These are phyloP conservation scores for Lota lota DNA, from an alignment of 2,113 vertebrate species.

Conservation along the genomic window DNA sequence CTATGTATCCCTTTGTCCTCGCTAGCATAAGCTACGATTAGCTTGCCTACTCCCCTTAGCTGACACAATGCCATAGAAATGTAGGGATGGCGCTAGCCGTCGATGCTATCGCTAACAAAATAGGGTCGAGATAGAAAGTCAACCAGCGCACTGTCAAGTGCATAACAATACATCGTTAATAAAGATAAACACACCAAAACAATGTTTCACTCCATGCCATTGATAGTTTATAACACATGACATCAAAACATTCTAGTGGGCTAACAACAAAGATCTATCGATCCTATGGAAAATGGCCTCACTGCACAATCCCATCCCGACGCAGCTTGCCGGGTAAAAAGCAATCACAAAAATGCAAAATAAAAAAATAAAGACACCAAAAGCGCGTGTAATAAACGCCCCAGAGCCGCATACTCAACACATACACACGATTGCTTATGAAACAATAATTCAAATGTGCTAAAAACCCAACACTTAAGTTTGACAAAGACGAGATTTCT, in stretches of 20 bases:
- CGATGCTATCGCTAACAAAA: slow-evolving; percentile 44
- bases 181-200: background rate
- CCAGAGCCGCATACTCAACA: background rate
- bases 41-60: slow-evolving; percentile 41
- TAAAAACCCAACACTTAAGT: background rate
- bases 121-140: slow-evolving; percentile 15
- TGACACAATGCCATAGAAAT: slow-evolving; percentile 26
- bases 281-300: slow-evolving; percentile 58
- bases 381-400: slow-evolving; percentile 6
- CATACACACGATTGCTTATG: background rate
- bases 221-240: background rate
- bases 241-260: background rate
- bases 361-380: slow-evolving; percentile 38
- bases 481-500: slow-evolving; percentile 16
- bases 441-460: rapidly evolving
- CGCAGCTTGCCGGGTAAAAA: slow-evolving; percentile 63
- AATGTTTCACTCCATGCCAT: background rate
- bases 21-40: slow-evolving; percentile 43
- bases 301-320: slow-evolving; percentile 61
- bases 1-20: slow-evolving; percentile 65
- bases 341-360: slow-evolving; percentile 58
- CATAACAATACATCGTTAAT: background rate
- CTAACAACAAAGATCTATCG: slow-evolving; percentile 31
- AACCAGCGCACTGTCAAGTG: no score
- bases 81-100: slow-evolving; percentile 32